Conservation (phyloP, 2,888 invertebrate species). For the Melanchra persicariae region DNA sequence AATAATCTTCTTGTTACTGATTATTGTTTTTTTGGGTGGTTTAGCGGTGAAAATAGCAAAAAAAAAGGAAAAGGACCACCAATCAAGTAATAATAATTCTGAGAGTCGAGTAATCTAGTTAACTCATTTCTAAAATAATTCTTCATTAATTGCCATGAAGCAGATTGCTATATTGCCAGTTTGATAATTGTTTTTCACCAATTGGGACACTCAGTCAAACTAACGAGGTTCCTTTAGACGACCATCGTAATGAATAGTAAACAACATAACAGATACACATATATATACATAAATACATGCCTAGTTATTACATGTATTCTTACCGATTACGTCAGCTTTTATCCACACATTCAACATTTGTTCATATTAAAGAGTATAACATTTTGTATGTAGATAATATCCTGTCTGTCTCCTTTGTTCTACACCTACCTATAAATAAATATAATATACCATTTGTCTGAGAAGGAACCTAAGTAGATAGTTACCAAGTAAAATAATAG, state of each 20-base stretch:
- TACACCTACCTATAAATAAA: background rate
- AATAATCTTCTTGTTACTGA: background rate
- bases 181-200: too few relatives aligned
- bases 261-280: background rate
- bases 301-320: background rate
- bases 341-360: background rate
- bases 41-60: slow-evolving; percentile 32
- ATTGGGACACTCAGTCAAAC: background rate
- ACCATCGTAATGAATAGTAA: background rate
- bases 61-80: background rate
- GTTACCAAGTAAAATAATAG: background rate
- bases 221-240: slow-evolving; percentile 5
- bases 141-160: background rate
- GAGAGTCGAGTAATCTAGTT: background rate
- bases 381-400: background rate
- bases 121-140: background rate
- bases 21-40: slow-evolving; percentile 30
- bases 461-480: slow-evolving; percentile 2
- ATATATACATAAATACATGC: background rate
- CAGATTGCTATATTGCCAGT: background rate
- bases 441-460: background rate
- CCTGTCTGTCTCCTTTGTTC: background rate
- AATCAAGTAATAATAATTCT: background rate
- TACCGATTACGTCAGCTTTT: background rate
- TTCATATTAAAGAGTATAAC: background rate